Evolutionary conservation across 1,140 invertebrate genomes (phyloP).

Genomic region (roundworm (Caenorhabditis elegans)): DNA sequence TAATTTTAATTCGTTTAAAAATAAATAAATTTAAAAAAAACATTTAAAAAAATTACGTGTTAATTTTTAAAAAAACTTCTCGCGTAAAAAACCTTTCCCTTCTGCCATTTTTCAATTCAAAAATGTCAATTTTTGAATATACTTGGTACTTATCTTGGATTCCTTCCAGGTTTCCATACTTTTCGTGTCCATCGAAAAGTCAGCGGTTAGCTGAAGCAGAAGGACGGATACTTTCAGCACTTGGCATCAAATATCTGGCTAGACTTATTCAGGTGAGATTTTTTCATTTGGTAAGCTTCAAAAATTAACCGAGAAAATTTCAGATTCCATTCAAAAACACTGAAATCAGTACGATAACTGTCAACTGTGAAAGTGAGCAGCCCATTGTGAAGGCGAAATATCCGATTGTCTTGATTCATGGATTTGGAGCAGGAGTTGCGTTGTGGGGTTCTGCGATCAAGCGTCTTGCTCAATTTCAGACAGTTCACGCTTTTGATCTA

Average conservation of each 20-base stretch:
- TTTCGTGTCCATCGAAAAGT: constrained; percentile 31
- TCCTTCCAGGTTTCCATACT: not conserved
- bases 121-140: not conserved
- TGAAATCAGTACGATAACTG: constrained; percentile 53
- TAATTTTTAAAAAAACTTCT: no score
- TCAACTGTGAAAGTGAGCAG: constrained; percentile 1
- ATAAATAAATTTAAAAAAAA: no score
- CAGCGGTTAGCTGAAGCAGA: constrained; percentile 29
- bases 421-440: constrained; percentile 87
- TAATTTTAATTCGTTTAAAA: no score
- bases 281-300: not conserved
- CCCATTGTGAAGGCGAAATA: constrained; percentile 66
- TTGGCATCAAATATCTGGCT: not conserved
- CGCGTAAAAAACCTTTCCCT: not conserved
- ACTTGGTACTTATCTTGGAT: not conserved
- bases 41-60: not conserved
- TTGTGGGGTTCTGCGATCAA: constrained; percentile 90
- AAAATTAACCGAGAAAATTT: not conserved
- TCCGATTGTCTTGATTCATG: constrained; percentile 87
- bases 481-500: constrained; percentile 90
- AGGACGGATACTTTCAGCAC: not conserved
- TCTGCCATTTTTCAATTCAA: not conserved
- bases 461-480: constrained; percentile 73
- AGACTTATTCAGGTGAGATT: constrained; percentile 16
- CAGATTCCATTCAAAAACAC: constrained; percentile 56